Evolutionary conservation across 1,140 invertebrate species (phyloP).

Genomic region (Bilobella aurantiaca): DNA sequence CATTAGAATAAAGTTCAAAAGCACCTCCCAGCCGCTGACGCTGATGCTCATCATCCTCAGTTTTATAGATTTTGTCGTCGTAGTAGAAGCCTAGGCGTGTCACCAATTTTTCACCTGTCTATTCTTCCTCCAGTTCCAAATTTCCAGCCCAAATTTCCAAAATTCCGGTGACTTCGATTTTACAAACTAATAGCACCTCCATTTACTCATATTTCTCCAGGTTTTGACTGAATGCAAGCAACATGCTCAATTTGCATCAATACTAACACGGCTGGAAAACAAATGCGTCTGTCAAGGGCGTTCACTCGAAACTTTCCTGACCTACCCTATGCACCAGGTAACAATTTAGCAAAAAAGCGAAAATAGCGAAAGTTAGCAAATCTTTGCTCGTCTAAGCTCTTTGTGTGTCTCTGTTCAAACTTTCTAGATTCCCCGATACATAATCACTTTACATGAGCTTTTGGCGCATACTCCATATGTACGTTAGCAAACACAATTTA

Average conservation of each 20-base stretch:
- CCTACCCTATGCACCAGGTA: conserved; percentile 93
- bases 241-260: conserved; percentile 60
- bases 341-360: too few species aligned
- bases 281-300: conserved; percentile 75
- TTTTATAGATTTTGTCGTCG: neutral
- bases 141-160: neutral
- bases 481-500: neutral
- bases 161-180: too few species aligned
- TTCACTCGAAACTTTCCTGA: conserved; percentile 78
- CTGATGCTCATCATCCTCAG: neutral
- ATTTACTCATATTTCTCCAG: conserved; percentile 43
- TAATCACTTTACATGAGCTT: conserved; percentile 81
- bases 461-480: conserved; percentile 77
- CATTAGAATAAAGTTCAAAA: neutral
- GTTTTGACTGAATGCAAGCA: conserved; percentile 90
- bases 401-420: too few species aligned
- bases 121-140: neutral
- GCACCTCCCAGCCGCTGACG: neutral
- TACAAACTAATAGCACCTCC: too few species aligned
- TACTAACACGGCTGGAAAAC: conserved; percentile 73
- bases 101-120: neutral
- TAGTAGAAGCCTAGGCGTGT: neutral
- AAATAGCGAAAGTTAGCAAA: too few species aligned
- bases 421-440: conserved; percentile 74
- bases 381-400: too few species aligned